Evolutionary conservation across 2,888 invertebrate genomes (phyloP), one percentile per base, ranked within the genome.

Genomic region (Xestia ashworthii): DNA sequence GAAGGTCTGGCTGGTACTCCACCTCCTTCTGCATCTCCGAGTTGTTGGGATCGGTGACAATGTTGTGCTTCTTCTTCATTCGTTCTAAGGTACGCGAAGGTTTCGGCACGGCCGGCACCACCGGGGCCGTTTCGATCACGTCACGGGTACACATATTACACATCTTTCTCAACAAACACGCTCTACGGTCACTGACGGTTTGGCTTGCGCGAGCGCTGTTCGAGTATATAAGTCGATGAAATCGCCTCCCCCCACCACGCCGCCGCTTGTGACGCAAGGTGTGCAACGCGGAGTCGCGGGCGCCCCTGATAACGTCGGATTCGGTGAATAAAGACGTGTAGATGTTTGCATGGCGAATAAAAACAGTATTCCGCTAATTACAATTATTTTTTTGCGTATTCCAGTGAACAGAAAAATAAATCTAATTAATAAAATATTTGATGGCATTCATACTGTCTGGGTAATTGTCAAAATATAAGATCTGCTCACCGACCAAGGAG

Each of bases 121-220:
- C 88, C 71, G 91, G 88, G 58, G 91, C 91, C 74, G 89, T 88
- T 74, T 90, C 91, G 44, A 87, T 88, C 68, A 92, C 92, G 78
- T 95, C 95, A 88, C 94, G 94, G 74, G 94, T 93, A 91, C 96
- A 96, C 92, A 96, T 95, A 83, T 96, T 96, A 92, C 96, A 96
- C 96, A 96, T 96, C 77, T 87, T 89, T 80, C 82, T 78, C n/a
- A 48, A 78, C 85, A 80, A 81, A 58, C 85, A 77, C 80, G 88
- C 78, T 86, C 83, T 72, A 84, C 86, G 87, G 76, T 84, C 84
- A 88, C 84, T 82, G 82, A 83, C 88, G 91, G 93, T 91, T 89
- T 93, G 93, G 71, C 50, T 74, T 80, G 76, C 71, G 77, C 81
- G 76, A 73, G 71, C 81, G 78, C 86, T 88, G 91, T 81, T 91